phyloP scores from a whole-genome alignment of 2,888 invertebrate genomes.

The Nephrotoma guestfalica region DNA sequence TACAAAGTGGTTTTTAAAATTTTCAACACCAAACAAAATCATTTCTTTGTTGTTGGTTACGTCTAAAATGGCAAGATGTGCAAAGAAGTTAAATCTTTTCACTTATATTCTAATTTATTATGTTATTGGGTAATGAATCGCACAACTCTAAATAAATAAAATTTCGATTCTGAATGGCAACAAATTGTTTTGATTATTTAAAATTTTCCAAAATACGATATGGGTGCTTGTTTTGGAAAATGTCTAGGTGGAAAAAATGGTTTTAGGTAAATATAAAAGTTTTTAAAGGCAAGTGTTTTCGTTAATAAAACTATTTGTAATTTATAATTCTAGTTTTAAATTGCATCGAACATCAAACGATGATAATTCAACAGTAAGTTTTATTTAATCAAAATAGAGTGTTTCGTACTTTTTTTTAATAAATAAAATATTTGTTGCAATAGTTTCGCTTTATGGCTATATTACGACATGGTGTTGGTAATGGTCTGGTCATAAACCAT shows the following conservation, averaged over 20 bases:
- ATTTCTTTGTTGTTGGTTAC: background rate
- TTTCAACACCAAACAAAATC: background rate
- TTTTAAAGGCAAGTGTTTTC: background rate
- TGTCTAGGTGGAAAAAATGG: conserved; percentile 14
- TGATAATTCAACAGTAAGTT: background rate
- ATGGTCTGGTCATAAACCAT: background rate
- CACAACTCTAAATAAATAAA: background rate
- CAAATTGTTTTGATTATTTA: background rate
- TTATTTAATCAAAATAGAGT: background rate
- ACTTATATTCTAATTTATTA: background rate
- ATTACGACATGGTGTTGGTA: background rate
- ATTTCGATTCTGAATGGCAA: background rate
- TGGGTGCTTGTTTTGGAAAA: conserved; percentile 19
- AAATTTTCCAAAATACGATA: conserved; percentile 9
- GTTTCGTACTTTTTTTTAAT: background rate
- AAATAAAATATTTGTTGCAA: background rate
- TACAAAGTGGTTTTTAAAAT: background rate
- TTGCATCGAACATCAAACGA: background rate
- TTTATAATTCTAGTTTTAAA: background rate
- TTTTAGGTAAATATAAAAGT: conserved; percentile 10
- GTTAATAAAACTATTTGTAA: background rate
- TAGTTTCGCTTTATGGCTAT: background rate
- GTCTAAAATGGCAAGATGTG: background rate
- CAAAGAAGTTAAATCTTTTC: background rate
- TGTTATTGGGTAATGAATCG: background rate